Evolutionary conservation across 2,797 vertebrate species (phyloP).

Genomic region (Spinus pinus): DNA sequence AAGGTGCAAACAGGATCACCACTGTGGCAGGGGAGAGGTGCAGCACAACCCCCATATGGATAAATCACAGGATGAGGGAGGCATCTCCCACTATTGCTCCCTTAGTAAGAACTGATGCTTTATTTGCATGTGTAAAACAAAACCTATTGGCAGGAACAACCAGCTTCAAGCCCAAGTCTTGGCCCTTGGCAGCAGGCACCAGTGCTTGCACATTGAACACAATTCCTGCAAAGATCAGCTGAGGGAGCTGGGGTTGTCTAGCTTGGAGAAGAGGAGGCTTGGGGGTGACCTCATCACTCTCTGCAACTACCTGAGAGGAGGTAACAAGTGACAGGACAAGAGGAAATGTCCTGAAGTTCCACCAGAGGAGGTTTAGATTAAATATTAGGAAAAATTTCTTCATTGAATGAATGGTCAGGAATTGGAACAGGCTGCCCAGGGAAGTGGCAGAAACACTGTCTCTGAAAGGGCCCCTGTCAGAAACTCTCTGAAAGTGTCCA

Average conservation of each 20-base stretch:
- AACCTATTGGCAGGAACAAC: not conserved
- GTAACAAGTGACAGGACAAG: not conserved
- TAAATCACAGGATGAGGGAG: fast-evolving
- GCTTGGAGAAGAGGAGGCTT: not conserved
- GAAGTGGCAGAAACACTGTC: not conserved
- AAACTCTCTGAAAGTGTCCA: not conserved
- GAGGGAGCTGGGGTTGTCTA: not conserved
- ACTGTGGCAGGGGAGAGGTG: not conserved
- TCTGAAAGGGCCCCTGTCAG: not conserved
- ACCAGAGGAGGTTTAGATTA: not conserved
- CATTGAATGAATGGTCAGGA: not conserved
- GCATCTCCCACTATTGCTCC: not conserved
- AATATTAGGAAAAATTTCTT: not conserved
- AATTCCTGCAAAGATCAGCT: not conserved
- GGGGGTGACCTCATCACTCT: not conserved
- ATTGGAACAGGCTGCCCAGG: not conserved
- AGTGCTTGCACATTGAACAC: not conserved
- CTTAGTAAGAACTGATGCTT: not conserved
- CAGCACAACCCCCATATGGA: not conserved
- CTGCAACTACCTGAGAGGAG: not conserved
- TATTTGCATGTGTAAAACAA: not conserved
- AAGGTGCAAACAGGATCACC: not conserved
- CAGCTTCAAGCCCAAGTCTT: not conserved
- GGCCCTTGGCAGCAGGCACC: not conserved
- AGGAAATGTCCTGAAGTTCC: not conserved